phyloP scores from a whole-genome alignment of 2,113 vertebrate species.

The Macquaria australasica region DNA sequence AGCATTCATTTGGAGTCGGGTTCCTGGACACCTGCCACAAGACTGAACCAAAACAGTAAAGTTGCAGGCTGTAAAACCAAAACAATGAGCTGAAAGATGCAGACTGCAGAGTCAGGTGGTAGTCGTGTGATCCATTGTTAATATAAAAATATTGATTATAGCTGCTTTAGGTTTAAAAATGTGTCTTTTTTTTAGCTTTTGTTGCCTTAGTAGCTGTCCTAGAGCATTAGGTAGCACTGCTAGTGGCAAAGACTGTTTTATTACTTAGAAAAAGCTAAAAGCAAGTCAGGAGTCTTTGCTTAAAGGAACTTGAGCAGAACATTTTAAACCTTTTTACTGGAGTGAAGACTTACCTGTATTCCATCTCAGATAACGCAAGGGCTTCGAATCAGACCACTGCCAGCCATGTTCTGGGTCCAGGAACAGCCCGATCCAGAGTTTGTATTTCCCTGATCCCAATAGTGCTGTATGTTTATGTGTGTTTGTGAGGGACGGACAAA shows the following conservation, averaged over 20 bases:
- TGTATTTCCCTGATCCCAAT: slow-evolving; percentile 26
- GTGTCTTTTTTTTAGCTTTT: no score
- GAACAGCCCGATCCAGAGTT: slow-evolving; percentile 93
- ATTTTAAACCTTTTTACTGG: background rate
- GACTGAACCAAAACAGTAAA: no score
- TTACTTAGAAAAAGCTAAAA: no score
- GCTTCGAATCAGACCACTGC: slow-evolving; percentile 90
- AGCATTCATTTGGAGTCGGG: background rate
- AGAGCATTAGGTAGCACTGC: no score
- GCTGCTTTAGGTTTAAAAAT: no score
- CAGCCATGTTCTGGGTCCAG: slow-evolving; percentile 90
- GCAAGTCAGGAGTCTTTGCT: background rate
- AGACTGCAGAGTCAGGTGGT: no score
- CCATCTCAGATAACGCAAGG: slow-evolving; percentile 94
- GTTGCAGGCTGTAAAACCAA: no score
- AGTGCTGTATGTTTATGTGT: slow-evolving; percentile 60
- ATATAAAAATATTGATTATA: no score
- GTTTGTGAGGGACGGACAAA: slow-evolving; percentile 29
- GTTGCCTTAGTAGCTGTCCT: no score
- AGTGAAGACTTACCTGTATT: slow-evolving; percentile 84
- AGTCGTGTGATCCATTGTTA: no score
- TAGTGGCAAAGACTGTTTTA: no score
- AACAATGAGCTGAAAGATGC: background rate
- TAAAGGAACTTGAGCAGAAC: background rate
- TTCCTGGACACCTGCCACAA: no score